These are phyloP conservation scores for Timema podura DNA, from an alignment of 2,888 invertebrate species.

Conservation along the genomic window DNA sequence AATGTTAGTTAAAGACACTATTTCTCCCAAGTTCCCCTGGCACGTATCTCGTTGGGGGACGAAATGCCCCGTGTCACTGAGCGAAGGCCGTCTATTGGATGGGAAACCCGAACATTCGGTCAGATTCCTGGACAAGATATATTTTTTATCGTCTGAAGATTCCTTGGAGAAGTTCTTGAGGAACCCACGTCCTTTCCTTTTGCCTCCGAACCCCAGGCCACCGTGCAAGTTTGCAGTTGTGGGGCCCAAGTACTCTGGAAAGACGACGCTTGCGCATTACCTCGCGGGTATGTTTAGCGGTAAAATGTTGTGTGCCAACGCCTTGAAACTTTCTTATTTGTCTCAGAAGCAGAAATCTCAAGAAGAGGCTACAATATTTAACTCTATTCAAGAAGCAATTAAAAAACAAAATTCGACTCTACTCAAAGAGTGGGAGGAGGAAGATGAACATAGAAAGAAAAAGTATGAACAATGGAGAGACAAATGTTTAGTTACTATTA, in stretches of 20 bases:
- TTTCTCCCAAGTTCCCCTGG: not conserved
- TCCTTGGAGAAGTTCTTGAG: not conserved
- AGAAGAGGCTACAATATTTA: no score
- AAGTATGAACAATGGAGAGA: no score
- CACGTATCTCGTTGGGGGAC: conserved; percentile 10
- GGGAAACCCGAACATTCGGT: not conserved
- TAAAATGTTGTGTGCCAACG: not conserved
- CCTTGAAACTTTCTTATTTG: no score
- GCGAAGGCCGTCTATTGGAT: not conserved
- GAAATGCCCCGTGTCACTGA: conserved; percentile 6
- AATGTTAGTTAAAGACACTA: not conserved
- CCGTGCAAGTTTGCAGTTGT: not conserved
- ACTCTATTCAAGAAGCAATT: no score
- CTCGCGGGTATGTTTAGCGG: not conserved
- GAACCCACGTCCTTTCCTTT: not conserved
- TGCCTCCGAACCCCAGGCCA: not conserved
- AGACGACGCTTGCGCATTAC: not conserved
- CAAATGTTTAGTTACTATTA: no score
- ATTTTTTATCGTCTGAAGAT: not conserved
- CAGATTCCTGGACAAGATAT: conserved; percentile 7
- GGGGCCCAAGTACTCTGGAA: not conserved
- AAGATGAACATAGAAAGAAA: not conserved
- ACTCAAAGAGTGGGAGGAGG: not conserved
- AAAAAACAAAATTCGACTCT: no score
- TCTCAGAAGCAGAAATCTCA: no score